Evolutionary conservation across 2,888 invertebrate species (phyloP), one percentile per base, ranked within the genome.

Genomic region (Thera britannica): DNA sequence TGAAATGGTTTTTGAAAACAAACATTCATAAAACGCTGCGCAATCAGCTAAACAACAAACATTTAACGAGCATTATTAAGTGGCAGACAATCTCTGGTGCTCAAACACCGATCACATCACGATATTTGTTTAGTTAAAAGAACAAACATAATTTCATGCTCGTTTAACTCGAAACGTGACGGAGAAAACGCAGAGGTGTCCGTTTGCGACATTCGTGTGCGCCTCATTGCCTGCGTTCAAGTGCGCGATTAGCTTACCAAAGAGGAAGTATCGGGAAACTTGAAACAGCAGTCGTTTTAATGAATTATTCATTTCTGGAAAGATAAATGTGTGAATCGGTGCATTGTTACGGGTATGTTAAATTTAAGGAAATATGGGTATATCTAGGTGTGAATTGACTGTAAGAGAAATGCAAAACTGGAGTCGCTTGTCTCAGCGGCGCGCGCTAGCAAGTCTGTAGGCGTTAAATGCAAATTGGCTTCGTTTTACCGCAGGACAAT

Each of bases 401-500:
- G 76, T 75, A 80, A 80, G 83, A 84, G 83, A 88, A 89, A 90
- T 86, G 85, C 81, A 83, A 84, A 85, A 46, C 12, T 55, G 12
- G 8, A 83, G 81, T 79, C 78, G 77, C 73, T 71, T 69, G 81
- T 76, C 73, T 64, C 75, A 64, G 72, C 75, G 72, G 54, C 69
- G 73, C 74, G 72, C 73, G 74, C 76, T 72, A 78, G 74, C 74
- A 72, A 75, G 75, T 79, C 59, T 82, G 89, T 87, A 88, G 88
- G 90, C 84, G 90, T 87, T 84, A 88, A 90, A 93, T 92, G 91
- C 87, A 92, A 93, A 92, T 91, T 76, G 80, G 75, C 66, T 73
- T 77, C 87, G 89, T 92, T 92, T 92, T 90, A 88, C 90, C 84
- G 80, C 83, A 85, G 84, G 86, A 92, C 92, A 93, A 93, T 92